These are phyloP conservation scores for Semnopithecus entellus DNA, from an alignment of 2,113 vertebrate species.

Conservation along the genomic window DNA sequence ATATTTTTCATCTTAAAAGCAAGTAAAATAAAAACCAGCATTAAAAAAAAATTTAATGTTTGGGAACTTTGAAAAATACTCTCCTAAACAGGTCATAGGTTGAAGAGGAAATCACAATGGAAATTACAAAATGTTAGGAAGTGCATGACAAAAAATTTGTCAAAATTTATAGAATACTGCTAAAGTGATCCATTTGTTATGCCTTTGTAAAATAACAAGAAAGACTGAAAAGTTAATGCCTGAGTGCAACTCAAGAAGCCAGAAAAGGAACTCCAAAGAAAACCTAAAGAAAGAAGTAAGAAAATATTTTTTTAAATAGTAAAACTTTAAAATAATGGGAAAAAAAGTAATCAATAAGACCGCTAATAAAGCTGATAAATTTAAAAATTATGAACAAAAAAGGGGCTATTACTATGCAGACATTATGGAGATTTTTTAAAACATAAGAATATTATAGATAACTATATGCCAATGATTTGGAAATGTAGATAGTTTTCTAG, in stretches of 20 bases:
- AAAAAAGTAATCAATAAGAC: not conserved
- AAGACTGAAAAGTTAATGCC: not conserved
- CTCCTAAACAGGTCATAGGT: conserved; percentile 19
- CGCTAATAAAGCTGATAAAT: conserved; percentile 10
- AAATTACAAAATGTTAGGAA: conserved; percentile 35
- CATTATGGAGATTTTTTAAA: not conserved
- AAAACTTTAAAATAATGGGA: conserved; percentile 1
- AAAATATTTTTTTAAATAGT: conserved; percentile 28
- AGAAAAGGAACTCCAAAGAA: conserved; percentile 15
- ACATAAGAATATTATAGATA: not conserved
- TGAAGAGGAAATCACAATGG: not conserved
- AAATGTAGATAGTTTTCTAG: conserved; percentile 16
- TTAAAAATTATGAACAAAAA: not conserved
- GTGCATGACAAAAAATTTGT: not conserved
- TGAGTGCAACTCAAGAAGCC: not conserved
- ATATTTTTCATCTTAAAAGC: conserved; percentile 1
- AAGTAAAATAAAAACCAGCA: conserved; percentile 10
- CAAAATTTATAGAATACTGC: not conserved
- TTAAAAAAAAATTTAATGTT: not conserved
- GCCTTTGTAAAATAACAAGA: not conserved
- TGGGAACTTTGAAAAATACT: not conserved
- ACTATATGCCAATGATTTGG: not conserved
- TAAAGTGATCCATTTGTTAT: not conserved
- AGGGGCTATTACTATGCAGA: not conserved
- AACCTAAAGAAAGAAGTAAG: not conserved